Percentiles rank a stretch among this genome's conserved stretches.
Evolutionary conservation across 1,140 invertebrate genomes (phyloP).

Genomic region (Philaenus spumarius): DNA sequence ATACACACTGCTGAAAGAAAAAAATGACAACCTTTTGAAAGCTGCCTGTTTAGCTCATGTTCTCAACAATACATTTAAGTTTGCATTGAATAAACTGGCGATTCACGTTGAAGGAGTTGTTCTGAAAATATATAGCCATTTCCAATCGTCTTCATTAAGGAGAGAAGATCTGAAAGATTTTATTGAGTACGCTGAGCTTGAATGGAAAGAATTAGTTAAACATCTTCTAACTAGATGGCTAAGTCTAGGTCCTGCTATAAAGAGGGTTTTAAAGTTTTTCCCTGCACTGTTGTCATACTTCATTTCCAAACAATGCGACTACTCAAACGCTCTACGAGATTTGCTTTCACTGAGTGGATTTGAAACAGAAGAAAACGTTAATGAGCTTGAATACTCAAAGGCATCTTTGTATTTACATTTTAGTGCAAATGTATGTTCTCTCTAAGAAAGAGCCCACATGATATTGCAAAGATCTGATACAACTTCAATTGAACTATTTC

Average conservation of each 20-base stretch:
- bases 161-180: slow-evolving; percentile 6
- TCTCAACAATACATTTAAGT: slow-evolving; percentile 1
- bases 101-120: not conserved
- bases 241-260: not conserved
- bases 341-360: slow-evolving; percentile 9
- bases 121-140: not conserved
- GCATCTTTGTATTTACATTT: slow-evolving; percentile 7
- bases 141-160: not conserved
- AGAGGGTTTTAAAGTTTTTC: not conserved
- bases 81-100: not conserved
- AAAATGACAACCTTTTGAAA: slow-evolving; percentile 5
- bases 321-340: slow-evolving; percentile 3
- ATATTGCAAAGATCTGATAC: slow-evolving; percentile 10
- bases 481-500: slow-evolving; percentile 2
- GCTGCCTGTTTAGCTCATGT: slow-evolving; percentile 6
- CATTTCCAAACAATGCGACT: not conserved
- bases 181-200: no score
- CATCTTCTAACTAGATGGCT: slow-evolving; percentile 10
- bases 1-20: slow-evolving; percentile 1
- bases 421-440: slow-evolving; percentile 12
- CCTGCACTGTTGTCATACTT: slow-evolving; percentile 10
- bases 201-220: not conserved
- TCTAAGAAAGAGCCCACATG: slow-evolving; percentile 1
- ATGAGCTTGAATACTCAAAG: slow-evolving; percentile 11
- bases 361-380: not conserved